Evolutionary conservation across 1,140 invertebrate species (phyloP).

Genomic region (Drosophila elegans): DNA sequence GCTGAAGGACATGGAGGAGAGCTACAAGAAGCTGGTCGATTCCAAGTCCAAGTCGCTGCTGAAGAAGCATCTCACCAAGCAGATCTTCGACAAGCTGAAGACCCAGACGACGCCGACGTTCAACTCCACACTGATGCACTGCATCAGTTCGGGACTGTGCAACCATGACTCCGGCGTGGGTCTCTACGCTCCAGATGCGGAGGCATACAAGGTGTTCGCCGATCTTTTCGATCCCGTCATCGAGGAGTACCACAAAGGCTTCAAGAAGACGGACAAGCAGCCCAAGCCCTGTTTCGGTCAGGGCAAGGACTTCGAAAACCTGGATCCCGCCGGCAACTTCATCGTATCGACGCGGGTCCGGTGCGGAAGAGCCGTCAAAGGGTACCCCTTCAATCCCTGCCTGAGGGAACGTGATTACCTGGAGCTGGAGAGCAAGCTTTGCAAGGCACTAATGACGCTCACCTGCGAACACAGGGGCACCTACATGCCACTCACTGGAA

Average conservation of each 20-base stretch:
- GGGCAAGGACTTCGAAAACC: conserved; percentile 92
- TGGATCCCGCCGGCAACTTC: conserved; percentile 94
- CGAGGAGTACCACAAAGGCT: conserved; percentile 96
- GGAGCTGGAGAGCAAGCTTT: conserved; percentile 95
- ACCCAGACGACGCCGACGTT: conserved; percentile 92
- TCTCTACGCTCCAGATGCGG: conserved; percentile 97
- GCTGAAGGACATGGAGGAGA: conserved; percentile 93
- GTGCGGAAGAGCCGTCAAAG: conserved; percentile 94
- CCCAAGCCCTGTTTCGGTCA: conserved; percentile 96
- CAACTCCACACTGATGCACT: conserved; percentile 94
- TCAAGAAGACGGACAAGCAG: conserved; percentile 95
- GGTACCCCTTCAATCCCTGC: conserved; percentile 98
- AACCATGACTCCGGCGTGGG: conserved; percentile 95
- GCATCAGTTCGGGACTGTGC: conserved; percentile 95
- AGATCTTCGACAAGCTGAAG: conserved; percentile 95
- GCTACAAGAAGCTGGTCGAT: conserved; percentile 92
- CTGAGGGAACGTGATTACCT: conserved; percentile 95
- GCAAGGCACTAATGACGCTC: conserved; percentile 90
- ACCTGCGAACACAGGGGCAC: conserved; percentile 93
- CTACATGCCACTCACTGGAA: conserved; percentile 97
- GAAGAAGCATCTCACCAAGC: conserved; percentile 95
- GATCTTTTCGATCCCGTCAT: conserved; percentile 98
- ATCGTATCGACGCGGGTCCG: conserved; percentile 97
- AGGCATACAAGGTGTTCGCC: conserved; percentile 94
- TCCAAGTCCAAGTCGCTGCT: conserved; percentile 96